Evolutionary conservation across 2,888 invertebrate species (phyloP), one percentile per base, ranked within the genome.

Genomic region (Acholoe squamosa): DNA sequence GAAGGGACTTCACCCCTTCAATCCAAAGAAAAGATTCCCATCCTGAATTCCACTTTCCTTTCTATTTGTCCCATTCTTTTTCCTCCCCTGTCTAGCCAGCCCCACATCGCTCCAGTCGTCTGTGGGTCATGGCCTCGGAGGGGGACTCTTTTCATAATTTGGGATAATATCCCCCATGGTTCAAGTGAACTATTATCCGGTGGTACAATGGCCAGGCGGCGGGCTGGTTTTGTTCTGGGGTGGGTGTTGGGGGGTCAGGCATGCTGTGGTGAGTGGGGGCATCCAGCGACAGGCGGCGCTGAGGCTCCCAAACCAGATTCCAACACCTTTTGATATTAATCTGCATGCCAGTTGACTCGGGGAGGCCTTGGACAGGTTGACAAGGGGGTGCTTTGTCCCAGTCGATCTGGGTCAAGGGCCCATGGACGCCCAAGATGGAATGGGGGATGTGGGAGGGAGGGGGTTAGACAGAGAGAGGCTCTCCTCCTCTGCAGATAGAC

Each of bases 281-380:
- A 31, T n/a, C 76, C 76, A 1, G 3, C 54, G 54, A 52, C 19
- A 33, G 25, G 86, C 28, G 52, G 56, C 56, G 28, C 54, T 31
- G 31, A 51, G 28, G 52, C 10, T 16, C 25, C 5, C 77, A 33
- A 33, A 84, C 43, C 80, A 80, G 56, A 86, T 86, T 86, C 86
- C 86, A 86, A 52, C 86, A 86, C 86, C 86, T 86, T 86, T 86
- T 86, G 86, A 86, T 86, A 86, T 86, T 86, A 86, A 86, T 86
- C 86, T 86, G 56, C 33, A 56, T 52, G 56, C 52, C 54, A 28
- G 54, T 54, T 86, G 86, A 86, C 86, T 86, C 86, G 31, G 43
- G 43, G 25, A 28, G 25, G 12, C 56, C 28, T 51, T 22, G 54
- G 54, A 86, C 54, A 86, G 86, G 86, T 56, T 86, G 86, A 86